These are phyloP conservation scores for Garra rufa DNA, from an alignment of 2,113 vertebrate genomes.

Conservation along the genomic window DNA sequence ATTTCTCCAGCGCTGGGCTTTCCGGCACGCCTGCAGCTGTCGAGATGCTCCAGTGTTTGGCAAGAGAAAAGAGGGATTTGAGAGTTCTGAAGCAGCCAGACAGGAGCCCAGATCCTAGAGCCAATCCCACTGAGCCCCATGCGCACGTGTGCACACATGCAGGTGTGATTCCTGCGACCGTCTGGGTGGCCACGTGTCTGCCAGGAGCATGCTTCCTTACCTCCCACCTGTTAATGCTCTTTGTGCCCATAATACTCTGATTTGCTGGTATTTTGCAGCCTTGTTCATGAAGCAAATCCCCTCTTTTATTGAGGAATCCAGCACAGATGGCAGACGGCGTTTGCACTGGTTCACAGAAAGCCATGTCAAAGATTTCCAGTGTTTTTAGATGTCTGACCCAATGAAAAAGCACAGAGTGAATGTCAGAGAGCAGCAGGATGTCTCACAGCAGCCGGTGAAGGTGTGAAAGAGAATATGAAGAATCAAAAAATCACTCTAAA, in stretches of 20 bases:
- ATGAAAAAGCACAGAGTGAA: constrained; percentile 2
- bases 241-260: not conserved
- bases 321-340: constrained; percentile 6
- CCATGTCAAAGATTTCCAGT: not conserved
- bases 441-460: not conserved
- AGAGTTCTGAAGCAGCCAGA: not conserved
- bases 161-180: constrained; percentile 12
- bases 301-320: constrained; percentile 21
- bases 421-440: not conserved
- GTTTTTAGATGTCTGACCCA: not conserved
- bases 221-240: constrained; percentile 32
- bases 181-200: not conserved
- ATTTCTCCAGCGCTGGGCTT: constrained; percentile 8
- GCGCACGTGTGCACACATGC: constrained; percentile 1
- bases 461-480: not conserved
- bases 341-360: constrained; percentile 14
- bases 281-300: constrained; percentile 19
- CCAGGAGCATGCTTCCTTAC: not conserved
- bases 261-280: constrained; percentile 12
- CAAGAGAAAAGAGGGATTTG: constrained; percentile 24
- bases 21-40: constrained; percentile 2
- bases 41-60: constrained; percentile 10
- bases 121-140: not conserved
- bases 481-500: not conserved
- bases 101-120: constrained; percentile 12